These are phyloP conservation scores for Ceratitis capitata DNA, from an alignment of 1,140 invertebrate genomes.

Conservation along the genomic window DNA sequence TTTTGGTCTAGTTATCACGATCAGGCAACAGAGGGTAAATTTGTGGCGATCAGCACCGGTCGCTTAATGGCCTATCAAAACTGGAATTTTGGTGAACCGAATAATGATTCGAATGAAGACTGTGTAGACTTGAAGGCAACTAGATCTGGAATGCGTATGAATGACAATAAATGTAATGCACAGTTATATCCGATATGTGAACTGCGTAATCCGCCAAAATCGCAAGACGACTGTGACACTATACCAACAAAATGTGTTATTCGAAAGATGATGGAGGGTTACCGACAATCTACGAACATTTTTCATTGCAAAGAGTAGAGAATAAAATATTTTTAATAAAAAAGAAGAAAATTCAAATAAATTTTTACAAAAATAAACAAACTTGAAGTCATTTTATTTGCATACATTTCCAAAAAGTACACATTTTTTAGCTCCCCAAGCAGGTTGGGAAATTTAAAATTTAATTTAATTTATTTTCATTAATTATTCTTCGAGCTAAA, in stretches of 20 bases:
- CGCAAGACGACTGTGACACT: neutral
- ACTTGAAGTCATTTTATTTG: no score
- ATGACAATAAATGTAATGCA: neutral
- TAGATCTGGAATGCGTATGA: neutral
- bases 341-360: no score
- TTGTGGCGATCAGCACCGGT: slow-evolving; percentile 47
- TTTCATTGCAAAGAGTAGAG: neutral
- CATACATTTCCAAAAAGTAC: no score
- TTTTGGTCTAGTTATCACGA: slow-evolving; percentile 49
- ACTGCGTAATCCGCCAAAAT: neutral
- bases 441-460: no score
- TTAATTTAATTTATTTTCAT: no score
- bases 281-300: neutral
- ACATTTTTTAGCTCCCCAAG: no score
- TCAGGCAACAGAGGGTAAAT: slow-evolving; percentile 39
- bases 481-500: no score
- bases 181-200: neutral
- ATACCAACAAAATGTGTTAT: neutral
- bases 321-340: neutral
- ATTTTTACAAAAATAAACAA: no score
- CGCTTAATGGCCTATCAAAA: slow-evolving; percentile 53
- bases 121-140: slow-evolving; percentile 53
- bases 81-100: slow-evolving; percentile 54
- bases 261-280: neutral
- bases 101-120: slow-evolving; percentile 58